Evolutionary conservation across 2,113 vertebrate species (phyloP), one percentile per base, ranked within the genome.

Genomic region (Spea multiplicata): DNA sequence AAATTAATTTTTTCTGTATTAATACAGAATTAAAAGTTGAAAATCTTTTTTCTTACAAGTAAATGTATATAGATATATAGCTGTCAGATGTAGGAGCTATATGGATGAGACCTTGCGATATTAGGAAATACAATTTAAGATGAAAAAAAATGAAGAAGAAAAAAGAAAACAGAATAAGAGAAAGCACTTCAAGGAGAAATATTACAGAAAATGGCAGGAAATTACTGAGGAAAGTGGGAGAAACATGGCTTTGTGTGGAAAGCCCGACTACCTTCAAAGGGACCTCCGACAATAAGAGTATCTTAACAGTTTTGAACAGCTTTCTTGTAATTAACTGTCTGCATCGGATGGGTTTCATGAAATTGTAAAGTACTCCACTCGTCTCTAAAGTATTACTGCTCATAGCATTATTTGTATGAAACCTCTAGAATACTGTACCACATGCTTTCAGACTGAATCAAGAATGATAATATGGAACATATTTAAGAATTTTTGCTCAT

Each of bases 131-230:
- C 66, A 16, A 73, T 73, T 73, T 67, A 67, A 57, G 52, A 67
- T 12, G 52, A 44, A 46, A 65, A 73, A 68, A 45, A 80, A 67
- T 65, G 71, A 73, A 67, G 59, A 57, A 73, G 59, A 74, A 66
- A 17, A 6, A 30, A 46, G 61, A 67, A 78, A 65, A 49, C 57
- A 45, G 12, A 71, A 71, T 46, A 55, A 61, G 74, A 59, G 52
- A 67, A 71, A 30, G 49, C 17, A 44, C 71, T 80, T 74, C 61
- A 74, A 74, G 78, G 52, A 74, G 46, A n/a, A 49, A 80, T 62
- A 74, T 74, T 73, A 74, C 50, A 17, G 17, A 45, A 74, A 80
- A 80, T 80, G 65, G n/a, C 53, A 74, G 53, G 53, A 74, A 80
- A 80, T 80, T 80, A 53, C 45, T 61, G 57, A 4, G 47, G 52